These are phyloP conservation scores for Epirrita christyi DNA, from an alignment of 2,888 invertebrate species.

Conservation along the genomic window DNA sequence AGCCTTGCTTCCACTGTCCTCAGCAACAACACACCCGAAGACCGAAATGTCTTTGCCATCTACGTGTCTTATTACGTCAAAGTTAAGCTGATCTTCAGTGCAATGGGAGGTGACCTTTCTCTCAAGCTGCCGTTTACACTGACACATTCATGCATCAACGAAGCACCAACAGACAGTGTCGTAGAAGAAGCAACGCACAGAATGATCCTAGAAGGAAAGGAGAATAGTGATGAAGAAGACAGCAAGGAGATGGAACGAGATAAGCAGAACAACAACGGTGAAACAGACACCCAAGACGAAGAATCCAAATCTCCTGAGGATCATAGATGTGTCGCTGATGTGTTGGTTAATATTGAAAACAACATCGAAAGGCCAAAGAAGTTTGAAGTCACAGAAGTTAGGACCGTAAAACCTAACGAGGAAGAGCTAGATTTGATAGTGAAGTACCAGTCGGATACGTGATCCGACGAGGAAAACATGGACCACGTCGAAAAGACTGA, in stretches of 20 bases:
- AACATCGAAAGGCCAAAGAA: constrained; percentile 74
- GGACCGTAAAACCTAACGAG: constrained; percentile 65
- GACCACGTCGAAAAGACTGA: constrained; percentile 69
- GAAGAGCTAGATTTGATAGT: constrained; percentile 80
- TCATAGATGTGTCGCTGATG: constrained; percentile 71
- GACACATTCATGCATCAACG: constrained; percentile 89
- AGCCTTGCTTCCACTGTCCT: constrained; percentile 86
- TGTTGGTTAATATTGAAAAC: constrained; percentile 76
- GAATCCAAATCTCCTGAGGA: constrained; percentile 68
- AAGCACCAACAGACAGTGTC: constrained; percentile 84
- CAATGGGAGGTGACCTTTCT: constrained; percentile 92
- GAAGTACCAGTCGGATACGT: constrained; percentile 80
- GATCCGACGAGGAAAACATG: constrained; percentile 75
- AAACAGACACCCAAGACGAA: constrained; percentile 52
- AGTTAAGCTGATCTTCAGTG: constrained; percentile 91
- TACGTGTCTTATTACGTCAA: constrained; percentile 96
- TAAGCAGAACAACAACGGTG: constrained; percentile 68
- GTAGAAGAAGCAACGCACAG: constrained; percentile 78
- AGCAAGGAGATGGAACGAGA: constrained; percentile 68
- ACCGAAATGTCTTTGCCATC: constrained; percentile 94
- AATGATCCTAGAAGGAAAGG: constrained; percentile 78
- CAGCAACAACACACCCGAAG: constrained; percentile 86
- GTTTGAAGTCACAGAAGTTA: constrained; percentile 68
- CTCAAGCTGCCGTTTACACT: constrained; percentile 92
- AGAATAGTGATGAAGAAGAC: constrained; percentile 75